A percentile compares a stretch with the other conserved stretches of the same genome.
phyloP scores from a whole-genome alignment of 1,140 invertebrate genomes.

The Drosophila busckii region DNA sequence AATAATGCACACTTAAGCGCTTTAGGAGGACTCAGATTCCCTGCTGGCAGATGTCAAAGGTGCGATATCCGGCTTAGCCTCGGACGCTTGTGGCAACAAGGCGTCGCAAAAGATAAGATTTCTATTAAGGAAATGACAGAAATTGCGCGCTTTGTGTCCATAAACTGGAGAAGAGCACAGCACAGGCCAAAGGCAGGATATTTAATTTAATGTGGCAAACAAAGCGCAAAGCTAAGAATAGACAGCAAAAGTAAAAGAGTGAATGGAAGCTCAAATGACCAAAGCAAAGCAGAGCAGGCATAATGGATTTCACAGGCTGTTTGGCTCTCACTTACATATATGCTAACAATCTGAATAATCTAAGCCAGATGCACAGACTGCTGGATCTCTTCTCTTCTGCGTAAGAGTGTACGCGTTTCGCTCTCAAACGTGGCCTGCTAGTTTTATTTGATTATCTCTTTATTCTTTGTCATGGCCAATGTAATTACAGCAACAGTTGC shows the following conservation, averaged over 20 bases:
- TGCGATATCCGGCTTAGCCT: constrained; percentile 70
- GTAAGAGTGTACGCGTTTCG: constrained; percentile 8
- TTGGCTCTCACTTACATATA: not conserved
- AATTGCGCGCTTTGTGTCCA: constrained; percentile 62
- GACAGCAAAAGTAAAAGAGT: constrained; percentile 1
- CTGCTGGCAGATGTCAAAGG: constrained; percentile 67
- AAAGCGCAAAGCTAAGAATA: constrained; percentile 53
- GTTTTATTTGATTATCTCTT: constrained; percentile 1
- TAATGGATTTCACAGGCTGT: not conserved
- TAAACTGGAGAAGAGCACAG: constrained; percentile 6
- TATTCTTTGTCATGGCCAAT: constrained; percentile 29
- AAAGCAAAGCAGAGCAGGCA: constrained; percentile 13
- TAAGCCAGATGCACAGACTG: no score
- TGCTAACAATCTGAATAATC: no score
- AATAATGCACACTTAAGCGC: constrained; percentile 30
- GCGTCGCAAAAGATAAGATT: constrained; percentile 73
- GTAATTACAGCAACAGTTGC: constrained; percentile 70
- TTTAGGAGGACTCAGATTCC: not conserved
- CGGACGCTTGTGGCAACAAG: constrained; percentile 3
- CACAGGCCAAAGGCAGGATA: constrained; percentile 48
- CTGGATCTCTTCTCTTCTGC: not conserved
- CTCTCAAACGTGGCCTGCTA: not conserved
- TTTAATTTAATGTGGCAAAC: constrained; percentile 75
- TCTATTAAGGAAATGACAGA: constrained; percentile 76
- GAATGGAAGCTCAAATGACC: constrained; percentile 57